Percentiles rank a stretch among this genome's conserved stretches.
Evolutionary conservation across 23 tunicate genomes (phyloP).

Genomic region (Botrylloides violaceus): DNA sequence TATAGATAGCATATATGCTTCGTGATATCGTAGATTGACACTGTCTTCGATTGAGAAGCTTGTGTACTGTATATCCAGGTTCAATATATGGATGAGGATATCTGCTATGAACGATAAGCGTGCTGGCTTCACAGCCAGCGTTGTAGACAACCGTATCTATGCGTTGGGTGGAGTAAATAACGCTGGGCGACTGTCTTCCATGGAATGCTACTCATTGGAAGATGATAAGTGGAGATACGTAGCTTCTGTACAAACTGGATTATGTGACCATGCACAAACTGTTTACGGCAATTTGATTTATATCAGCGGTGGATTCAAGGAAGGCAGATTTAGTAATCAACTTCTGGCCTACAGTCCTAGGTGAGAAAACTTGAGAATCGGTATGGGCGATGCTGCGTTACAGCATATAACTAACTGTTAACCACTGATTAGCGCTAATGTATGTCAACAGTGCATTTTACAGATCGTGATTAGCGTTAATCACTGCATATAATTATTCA

Average conservation of each 20-base stretch:
- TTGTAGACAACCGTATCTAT: slow-evolving; percentile 95
- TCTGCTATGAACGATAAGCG: slow-evolving; percentile 98
- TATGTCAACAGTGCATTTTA: too few species aligned
- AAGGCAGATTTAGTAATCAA: slow-evolving; percentile 96
- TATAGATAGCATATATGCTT: too few species aligned
- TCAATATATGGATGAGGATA: slow-evolving; percentile 99
- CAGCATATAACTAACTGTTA: too few species aligned
- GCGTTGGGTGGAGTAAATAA: slow-evolving; percentile 99
- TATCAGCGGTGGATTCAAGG: slow-evolving; percentile 99
- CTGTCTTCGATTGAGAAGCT: too few species aligned
- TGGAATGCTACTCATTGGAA: slow-evolving; percentile 99
- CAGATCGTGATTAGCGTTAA: too few species aligned
- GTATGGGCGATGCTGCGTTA: too few species aligned
- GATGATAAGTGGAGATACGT: slow-evolving; percentile 99
- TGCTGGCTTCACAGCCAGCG: slow-evolving; percentile 98
- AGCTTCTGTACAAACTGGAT: slow-evolving; percentile 99
- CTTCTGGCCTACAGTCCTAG: slow-evolving; percentile 96
- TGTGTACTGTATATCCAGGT: too few species aligned
- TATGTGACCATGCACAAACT: slow-evolving; percentile 94
- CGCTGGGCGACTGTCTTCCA: slow-evolving; percentile 91
- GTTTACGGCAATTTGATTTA: slow-evolving; percentile 96
- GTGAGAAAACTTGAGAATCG: slow-evolving; percentile 20
- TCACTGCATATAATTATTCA: too few species aligned
- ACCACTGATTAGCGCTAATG: too few species aligned
- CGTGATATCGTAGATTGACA: too few species aligned